phyloP scores from a whole-genome alignment of 2,113 vertebrate species.

The Xenopus borealis region DNA sequence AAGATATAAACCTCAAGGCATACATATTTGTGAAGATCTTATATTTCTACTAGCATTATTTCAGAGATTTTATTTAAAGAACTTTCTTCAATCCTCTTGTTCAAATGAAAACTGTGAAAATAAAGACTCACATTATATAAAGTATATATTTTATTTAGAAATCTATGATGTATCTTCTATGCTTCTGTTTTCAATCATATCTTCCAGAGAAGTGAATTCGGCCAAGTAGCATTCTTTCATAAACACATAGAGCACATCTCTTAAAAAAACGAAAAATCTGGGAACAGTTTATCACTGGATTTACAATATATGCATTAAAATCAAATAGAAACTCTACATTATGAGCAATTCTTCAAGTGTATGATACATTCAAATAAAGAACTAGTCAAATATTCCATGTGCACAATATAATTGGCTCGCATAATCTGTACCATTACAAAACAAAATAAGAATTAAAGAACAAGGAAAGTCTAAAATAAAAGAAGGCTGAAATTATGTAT shows the following conservation, averaged over 20 bases:
- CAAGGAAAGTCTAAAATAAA: no score
- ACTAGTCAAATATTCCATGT: background rate
- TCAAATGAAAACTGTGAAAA: slow-evolving; percentile 52
- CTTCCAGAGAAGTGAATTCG: background rate
- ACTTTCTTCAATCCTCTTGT: slow-evolving; percentile 52
- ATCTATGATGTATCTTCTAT: background rate
- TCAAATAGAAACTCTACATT: background rate
- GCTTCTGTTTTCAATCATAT: background rate
- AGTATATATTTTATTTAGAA: slow-evolving; percentile 41
- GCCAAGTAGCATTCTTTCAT: background rate
- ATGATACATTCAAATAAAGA: background rate
- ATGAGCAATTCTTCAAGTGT: background rate
- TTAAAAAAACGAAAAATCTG: background rate
- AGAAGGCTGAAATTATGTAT: no score
- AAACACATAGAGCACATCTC: background rate
- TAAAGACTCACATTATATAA: slow-evolving; percentile 38
- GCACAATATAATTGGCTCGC: no score
- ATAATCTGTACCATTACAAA: no score
- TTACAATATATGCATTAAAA: background rate
- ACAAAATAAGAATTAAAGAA: no score
- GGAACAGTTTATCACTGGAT: background rate
- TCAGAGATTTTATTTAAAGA: slow-evolving; percentile 52
- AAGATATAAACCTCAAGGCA: slow-evolving; percentile 4
- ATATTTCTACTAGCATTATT: slow-evolving; percentile 21
- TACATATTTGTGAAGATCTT: background rate